Conservation (phyloP, 2,888 invertebrate species). For the Apotomis turbidana region DNA sequence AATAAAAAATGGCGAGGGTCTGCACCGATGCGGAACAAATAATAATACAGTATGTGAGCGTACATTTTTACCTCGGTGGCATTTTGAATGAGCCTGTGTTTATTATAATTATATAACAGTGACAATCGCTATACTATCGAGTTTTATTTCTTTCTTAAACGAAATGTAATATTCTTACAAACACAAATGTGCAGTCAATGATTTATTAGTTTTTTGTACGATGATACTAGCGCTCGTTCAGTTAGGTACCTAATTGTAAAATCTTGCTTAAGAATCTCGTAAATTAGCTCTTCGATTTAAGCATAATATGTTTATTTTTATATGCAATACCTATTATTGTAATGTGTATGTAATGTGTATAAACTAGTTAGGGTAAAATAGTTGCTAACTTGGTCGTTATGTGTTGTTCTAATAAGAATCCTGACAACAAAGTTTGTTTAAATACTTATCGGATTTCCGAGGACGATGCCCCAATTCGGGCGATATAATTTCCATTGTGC, state of each 20-base stretch:
- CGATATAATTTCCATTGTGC: constrained; percentile 36
- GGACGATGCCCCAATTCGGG: constrained; percentile 47
- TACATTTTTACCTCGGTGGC: constrained; percentile 1
- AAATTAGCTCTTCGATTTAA: no score
- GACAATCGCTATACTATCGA: not conserved
- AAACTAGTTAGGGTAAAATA: no score
- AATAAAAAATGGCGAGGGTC: constrained; percentile 60
- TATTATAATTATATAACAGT: not conserved
- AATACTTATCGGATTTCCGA: constrained; percentile 42
- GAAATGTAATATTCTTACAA: no score
- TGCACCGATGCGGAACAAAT: constrained; percentile 75
- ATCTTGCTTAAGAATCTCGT: no score
- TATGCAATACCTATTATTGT: no score
- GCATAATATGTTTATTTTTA: no score
- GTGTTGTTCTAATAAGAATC: constrained; percentile 18
- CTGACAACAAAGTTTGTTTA: constrained; percentile 36
- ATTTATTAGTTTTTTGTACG: no score
- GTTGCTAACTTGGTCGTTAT: not conserved
- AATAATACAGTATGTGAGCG: constrained; percentile 31
- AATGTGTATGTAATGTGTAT: no score
- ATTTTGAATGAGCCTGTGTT: constrained; percentile 14
- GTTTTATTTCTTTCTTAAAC: no score
- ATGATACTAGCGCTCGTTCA: no score
- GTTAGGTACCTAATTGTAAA: no score
- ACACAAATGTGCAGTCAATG: no score